Evolutionary conservation across 2,888 invertebrate genomes (phyloP), one percentile per base, ranked within the genome.

Genomic region (Epistrophe eligans): DNA sequence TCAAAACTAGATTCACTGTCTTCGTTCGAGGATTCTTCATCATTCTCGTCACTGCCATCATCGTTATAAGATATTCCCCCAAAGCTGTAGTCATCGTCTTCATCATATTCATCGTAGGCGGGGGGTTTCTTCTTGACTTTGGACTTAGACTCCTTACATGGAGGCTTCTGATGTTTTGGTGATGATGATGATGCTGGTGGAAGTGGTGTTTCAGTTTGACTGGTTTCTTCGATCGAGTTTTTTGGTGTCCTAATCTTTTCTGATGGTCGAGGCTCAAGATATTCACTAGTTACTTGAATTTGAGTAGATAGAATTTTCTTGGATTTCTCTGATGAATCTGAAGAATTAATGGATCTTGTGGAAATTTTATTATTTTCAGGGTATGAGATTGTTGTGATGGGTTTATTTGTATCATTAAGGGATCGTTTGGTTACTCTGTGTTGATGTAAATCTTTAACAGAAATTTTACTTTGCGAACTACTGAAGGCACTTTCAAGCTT

Each of bases 241-340:
- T 87, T 87, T 64, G 88, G 74, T n/a, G 77, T 80, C 40, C 77
- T 81, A 35, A 57, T 67, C 15, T 77, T 76, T 24, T 24, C 24
- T 24, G 24, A 24, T 6, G 28, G 0, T 3, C 50, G 6, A 38
- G 80, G 81, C 45, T 84, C 88, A 11, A 74, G 32, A 66, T 84
- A 89, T 79, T 89, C 88, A 64, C 85, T 89, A 15, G 89, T 89
- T 9, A 89, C 87, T 62, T 89, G 89, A 73, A 89, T 88, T 58
- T 88, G 84, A 0, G 89, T 89, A 4, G 88, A 83, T 19, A 89
- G 64, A 48, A 81, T 76, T 55, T 89, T 88, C 15, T 84, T 88
- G 0, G 76, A 38, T 55, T 81, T 79, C 10, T 76, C 67, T 0
- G 62, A n/a, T 13, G 58, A 72, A 24, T 19, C 48, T 0, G 60